A percentile compares a stretch with the other conserved stretches of the same genome.
Conservation (phyloP, 2,797 vertebrate genomes). For the Gymnocypris eckloni region DNA sequence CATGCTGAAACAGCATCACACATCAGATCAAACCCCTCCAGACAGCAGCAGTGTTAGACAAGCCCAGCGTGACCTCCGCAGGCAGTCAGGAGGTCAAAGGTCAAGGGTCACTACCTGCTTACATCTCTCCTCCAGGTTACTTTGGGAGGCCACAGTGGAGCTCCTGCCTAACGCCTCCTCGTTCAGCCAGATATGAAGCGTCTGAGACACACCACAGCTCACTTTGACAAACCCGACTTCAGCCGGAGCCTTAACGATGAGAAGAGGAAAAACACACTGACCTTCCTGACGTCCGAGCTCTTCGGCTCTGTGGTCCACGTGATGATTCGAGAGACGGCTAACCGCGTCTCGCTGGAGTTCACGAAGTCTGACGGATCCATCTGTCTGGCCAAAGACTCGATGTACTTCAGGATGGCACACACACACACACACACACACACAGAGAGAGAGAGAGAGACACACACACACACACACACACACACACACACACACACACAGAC, state of each 20-base stretch:
- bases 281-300: slow-evolving; percentile 97
- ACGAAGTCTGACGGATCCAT: slow-evolving; percentile 96
- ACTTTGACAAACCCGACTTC: slow-evolving; percentile 12
- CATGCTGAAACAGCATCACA: slow-evolving; percentile 40
- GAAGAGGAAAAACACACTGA: slow-evolving; percentile 64
- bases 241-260: background rate
- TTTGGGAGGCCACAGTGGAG: slow-evolving; percentile 84
- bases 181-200: slow-evolving; percentile 86
- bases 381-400: slow-evolving; percentile 89
- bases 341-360: slow-evolving; percentile 94
- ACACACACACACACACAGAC: too few species aligned
- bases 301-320: slow-evolving; percentile 98
- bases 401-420: slow-evolving; percentile 90
- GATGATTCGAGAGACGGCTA: slow-evolving; percentile 95
- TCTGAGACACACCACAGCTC: slow-evolving; percentile 67
- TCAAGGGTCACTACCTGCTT: slow-evolving; percentile 88
- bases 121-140: slow-evolving; percentile 92
- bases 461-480: too few species aligned
- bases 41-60: slow-evolving; percentile 23
- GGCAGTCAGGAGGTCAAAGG: slow-evolving; percentile 28
- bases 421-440: too few species aligned
- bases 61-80: slow-evolving; percentile 21
- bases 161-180: slow-evolving; percentile 86
- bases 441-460: too few species aligned
- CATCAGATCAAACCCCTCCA: slow-evolving; percentile 19